Base-by-base conservation (phyloP, 2,797 vertebrate genomes). In the Danio tinwini region DNA sequence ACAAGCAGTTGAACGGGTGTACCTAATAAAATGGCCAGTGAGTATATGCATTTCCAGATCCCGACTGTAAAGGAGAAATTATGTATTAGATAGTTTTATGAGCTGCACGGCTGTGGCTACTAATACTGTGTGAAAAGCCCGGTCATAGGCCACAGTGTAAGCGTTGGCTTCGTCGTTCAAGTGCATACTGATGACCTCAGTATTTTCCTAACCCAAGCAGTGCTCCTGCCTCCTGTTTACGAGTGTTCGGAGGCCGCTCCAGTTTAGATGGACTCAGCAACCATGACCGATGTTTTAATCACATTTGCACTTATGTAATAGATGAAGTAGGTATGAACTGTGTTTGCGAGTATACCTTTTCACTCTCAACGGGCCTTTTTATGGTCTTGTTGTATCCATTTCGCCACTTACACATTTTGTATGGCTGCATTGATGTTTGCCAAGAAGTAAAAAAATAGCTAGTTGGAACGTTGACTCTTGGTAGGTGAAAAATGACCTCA, bases 401-500 rank as follows among this genome's bases (percentile, higher is more conserved):
- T 83, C 81, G 83, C 63, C 47, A 64, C 81, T 81, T 76, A 62
- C 70, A 65, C 81, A 16, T 73, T 82, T 80, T 81, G 75, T 69
- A 73, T 79, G 77, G 69, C 65, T 65, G 74, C 58, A 40, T 61
- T 39, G 4, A 45, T 44, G 81, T 73, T 82, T 81, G 85, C 85
- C 87, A 86, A 76, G 68, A 19, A 44, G 56, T 69, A 72, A 53
- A 77, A 77, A 76, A 83, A 73, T 56, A 29, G 29, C 52, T 82
- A 62, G 62, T 39, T 49, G 65, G 68, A 77, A 42, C 40, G 42
- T 78, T 75, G n/a, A 49, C 40, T 44, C 72, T 74, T 67, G 76
- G 45, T 78, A 86, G 85, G 85, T 86, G 84, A 84, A 87, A 86
- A 82, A 85, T 88, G 72, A 88, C 74, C 84, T 88, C 84, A 88